phyloP scores from a whole-genome alignment of 2,888 invertebrate species.

The Salpingus planirostris region DNA sequence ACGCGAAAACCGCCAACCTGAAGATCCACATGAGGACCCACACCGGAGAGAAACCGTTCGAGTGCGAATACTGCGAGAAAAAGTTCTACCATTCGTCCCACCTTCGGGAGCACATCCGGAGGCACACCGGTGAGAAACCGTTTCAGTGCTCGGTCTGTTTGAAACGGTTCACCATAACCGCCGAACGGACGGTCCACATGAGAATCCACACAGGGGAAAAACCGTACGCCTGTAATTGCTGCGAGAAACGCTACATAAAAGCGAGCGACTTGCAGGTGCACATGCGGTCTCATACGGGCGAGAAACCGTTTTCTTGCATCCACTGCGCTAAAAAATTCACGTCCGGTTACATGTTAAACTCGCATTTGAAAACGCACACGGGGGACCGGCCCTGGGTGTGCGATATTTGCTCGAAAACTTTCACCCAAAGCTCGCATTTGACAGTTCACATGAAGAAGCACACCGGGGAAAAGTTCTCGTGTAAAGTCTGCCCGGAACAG shows the following conservation, averaged over 20 bases:
- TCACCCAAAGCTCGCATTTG: slow-evolving; percentile 50
- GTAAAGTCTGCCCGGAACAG: slow-evolving; percentile 28
- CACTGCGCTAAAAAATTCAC: slow-evolving; percentile 27
- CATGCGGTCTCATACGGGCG: slow-evolving; percentile 31
- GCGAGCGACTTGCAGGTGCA: slow-evolving; percentile 43
- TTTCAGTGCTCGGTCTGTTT: slow-evolving; percentile 26
- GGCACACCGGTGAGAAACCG: slow-evolving; percentile 29
- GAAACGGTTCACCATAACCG: slow-evolving; percentile 27
- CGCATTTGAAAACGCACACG: slow-evolving; percentile 50
- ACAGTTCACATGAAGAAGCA: slow-evolving; percentile 47
- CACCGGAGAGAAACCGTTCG: no score
- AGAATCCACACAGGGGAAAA: no score
- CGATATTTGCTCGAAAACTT: slow-evolving; percentile 45
- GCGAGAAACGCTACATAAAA: slow-evolving; percentile 47
- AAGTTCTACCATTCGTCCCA: slow-evolving; percentile 29
- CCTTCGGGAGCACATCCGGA: slow-evolving; percentile 25
- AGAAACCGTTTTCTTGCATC: no score
- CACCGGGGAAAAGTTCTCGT: slow-evolving; percentile 41
- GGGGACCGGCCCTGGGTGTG: slow-evolving; percentile 48
- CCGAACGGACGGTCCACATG: slow-evolving; percentile 36
- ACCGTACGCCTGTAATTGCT: slow-evolving; percentile 45
- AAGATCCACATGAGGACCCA: slow-evolving; percentile 28
- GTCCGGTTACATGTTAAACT: slow-evolving; percentile 40
- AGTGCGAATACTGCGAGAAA: slow-evolving; percentile 29
- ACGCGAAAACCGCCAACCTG: slow-evolving; percentile 28